Evolutionary conservation across 2,888 invertebrate genomes (phyloP), one percentile per base, ranked within the genome.

Genomic region (Thalpophila matura): DNA sequence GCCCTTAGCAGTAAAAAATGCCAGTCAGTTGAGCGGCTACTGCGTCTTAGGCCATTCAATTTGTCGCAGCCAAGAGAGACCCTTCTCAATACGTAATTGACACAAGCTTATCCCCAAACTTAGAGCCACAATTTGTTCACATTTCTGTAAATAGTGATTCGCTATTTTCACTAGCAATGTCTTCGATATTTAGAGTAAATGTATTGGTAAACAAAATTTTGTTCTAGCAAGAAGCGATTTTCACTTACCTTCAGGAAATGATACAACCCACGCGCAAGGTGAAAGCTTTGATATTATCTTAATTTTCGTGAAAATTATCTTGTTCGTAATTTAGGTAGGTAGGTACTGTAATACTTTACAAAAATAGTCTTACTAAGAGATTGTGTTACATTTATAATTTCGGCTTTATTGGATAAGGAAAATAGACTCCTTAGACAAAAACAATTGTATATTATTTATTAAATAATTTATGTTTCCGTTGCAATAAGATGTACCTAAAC

Each of bases 51-150:
- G 86, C 89, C 91, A 90, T 91, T 91, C 91, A 91, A 91, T 93
- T 93, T 92, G 91, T 93, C 91, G 88, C 85, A 80, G 70, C 80
- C 83, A 82, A 83, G 82, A 81, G 81, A 78, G 84, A 93, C 94
- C 93, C 93, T 93, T 86, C 91, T 92, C 93, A 93, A 90, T 92
- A 83, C 87, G 89, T 93, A 93, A 93, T 93, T 93, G 93, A 93
- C 93, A 92, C 87, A 86, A 87, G 93, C 90, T 93, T 92, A 93
- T 91, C 91, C 90, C 86, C 82, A 80, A 89, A 91, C 84, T 91
- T 89, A 87, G 89, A 89, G 82, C 87, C 89, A 87, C 91, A 90
- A 91, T 93, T 92, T 91, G 90, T 92, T 90, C 90, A 86, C 87
- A 88, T 86, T 87, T 87, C 82, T 86, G 82, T 86, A 85, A 87